These are phyloP conservation scores for Acronicta aceris DNA, from an alignment of 2,888 invertebrate species.

Conservation along the genomic window DNA sequence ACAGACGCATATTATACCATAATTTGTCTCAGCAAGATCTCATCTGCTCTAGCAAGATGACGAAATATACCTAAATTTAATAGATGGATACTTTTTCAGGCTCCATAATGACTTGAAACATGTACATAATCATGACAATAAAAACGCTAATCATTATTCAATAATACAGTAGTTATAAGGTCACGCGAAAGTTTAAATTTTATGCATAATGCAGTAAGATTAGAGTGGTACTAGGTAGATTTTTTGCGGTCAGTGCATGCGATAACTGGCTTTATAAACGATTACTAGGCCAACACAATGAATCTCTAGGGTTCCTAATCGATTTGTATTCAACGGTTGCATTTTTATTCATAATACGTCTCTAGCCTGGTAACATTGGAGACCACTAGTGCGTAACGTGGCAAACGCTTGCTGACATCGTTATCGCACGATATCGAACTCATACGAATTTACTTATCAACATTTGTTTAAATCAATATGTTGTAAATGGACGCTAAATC, in stretches of 20 bases:
- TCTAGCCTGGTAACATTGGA: slow-evolving; percentile 34
- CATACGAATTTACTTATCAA: slow-evolving; percentile 30
- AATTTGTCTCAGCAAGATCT: too few relatives aligned
- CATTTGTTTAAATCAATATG: slow-evolving; percentile 17
- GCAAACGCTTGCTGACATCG: slow-evolving; percentile 35
- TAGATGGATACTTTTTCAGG: slow-evolving; percentile 5
- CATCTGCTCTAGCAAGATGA: background rate
- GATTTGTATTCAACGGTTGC: slow-evolving; percentile 37
- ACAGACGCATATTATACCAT: too few relatives aligned
- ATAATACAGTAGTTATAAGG: slow-evolving; percentile 7
- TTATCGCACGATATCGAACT: slow-evolving; percentile 42
- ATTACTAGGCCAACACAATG: slow-evolving; percentile 44
- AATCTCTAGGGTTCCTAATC: slow-evolving; percentile 47
- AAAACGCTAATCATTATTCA: slow-evolving; percentile 9
- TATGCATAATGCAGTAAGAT: slow-evolving; percentile 4
- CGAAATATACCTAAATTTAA: slow-evolving; percentile 16
- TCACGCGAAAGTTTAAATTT: slow-evolving; percentile 25
- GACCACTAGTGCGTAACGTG: slow-evolving; percentile 37
- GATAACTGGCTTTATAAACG: slow-evolving; percentile 28
- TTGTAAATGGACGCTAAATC: background rate
- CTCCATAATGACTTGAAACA: slow-evolving; percentile 5
- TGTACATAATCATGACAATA: slow-evolving; percentile 7
- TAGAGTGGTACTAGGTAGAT: slow-evolving; percentile 8
- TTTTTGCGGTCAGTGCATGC: slow-evolving; percentile 22
- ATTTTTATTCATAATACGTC: slow-evolving; percentile 23